These are phyloP conservation scores for Polylopha cassiicola DNA, from an alignment of 2,888 invertebrate species.

Conservation along the genomic window DNA sequence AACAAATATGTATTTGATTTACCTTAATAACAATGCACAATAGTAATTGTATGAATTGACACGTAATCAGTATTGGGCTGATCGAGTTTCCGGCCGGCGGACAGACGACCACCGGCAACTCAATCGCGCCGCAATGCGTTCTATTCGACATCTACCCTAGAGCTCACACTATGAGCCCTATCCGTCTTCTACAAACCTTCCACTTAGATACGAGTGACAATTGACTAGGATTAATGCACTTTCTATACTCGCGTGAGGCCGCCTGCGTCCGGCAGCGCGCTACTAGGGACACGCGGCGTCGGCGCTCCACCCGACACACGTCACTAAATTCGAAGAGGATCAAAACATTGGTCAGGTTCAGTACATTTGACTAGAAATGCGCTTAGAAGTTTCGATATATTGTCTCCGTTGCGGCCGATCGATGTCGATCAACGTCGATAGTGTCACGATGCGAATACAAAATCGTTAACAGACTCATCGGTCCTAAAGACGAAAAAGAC, in stretches of 20 bases:
- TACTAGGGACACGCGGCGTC: constrained; percentile 30
- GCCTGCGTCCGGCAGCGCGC: constrained; percentile 31
- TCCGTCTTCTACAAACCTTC: constrained; percentile 34
- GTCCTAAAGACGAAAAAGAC: constrained; percentile 58
- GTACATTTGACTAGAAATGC: constrained; percentile 70
- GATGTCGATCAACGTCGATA: constrained; percentile 39
- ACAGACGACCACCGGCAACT: constrained; percentile 1
- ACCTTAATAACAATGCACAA: constrained; percentile 70
- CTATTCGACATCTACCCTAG: constrained; percentile 26
- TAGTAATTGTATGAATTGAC: constrained; percentile 75
- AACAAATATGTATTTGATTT: constrained; percentile 65
- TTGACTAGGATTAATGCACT: constrained; percentile 73
- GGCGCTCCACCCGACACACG: constrained; percentile 48
- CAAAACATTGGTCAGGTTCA: constrained; percentile 67
- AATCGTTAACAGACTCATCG: constrained; percentile 63
- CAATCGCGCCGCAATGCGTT: constrained; percentile 13
- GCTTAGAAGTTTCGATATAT: constrained; percentile 42
- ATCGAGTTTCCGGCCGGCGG: constrained; percentile 24
- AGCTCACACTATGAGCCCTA: constrained; percentile 31
- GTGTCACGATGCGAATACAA: constrained; percentile 58
- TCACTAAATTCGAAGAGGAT: constrained; percentile 49
- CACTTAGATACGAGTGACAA: constrained; percentile 70
- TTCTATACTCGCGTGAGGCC: constrained; percentile 37
- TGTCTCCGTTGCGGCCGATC: constrained; percentile 38
- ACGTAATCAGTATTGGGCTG: constrained; percentile 54